These are phyloP conservation scores for Coenobita brevimanus DNA, from an alignment of 1,140 invertebrate genomes.

Conservation along the genomic window DNA sequence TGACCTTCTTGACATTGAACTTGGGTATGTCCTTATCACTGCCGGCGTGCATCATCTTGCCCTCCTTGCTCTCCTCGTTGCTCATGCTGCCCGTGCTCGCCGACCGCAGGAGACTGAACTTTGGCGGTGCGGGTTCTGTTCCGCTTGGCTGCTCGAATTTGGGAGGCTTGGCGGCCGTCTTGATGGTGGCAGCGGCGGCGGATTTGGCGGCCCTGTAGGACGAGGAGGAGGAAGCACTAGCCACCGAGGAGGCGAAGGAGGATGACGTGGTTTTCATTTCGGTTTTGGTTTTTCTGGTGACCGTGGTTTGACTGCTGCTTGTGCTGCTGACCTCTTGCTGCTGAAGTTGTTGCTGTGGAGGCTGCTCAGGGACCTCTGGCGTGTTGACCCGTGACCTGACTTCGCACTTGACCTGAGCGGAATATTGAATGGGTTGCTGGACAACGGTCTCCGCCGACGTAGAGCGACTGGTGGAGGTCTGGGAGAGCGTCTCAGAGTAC, in stretches of 20 bases:
- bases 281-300: constrained; percentile 42
- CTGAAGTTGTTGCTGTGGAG: constrained; percentile 27
- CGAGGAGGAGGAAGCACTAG: background rate
- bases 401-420: constrained; percentile 67
- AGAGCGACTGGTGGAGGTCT: constrained; percentile 65
- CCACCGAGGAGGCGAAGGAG: constrained; percentile 28
- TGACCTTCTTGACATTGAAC: constrained; percentile 68
- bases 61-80: background rate
- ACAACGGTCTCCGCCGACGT: constrained; percentile 67
- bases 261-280: constrained; percentile 38
- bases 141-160: constrained; percentile 48
- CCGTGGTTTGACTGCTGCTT: constrained; percentile 34
- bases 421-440: constrained; percentile 68
- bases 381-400: constrained; percentile 68
- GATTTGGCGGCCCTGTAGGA: constrained; percentile 13
- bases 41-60: constrained; percentile 50
- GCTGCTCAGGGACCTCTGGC: constrained; percentile 48
- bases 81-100: constrained; percentile 67
- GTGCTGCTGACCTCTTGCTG: constrained; percentile 23
- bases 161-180: constrained; percentile 51
- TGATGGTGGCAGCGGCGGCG: constrained; percentile 42
- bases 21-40: constrained; percentile 69
- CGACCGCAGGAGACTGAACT: constrained; percentile 69
- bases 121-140: constrained; percentile 29
- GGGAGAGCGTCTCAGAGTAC: constrained; percentile 64